These are phyloP conservation scores for Drosophila guanche DNA, from an alignment of 1,140 invertebrate species.

Conservation along the genomic window DNA sequence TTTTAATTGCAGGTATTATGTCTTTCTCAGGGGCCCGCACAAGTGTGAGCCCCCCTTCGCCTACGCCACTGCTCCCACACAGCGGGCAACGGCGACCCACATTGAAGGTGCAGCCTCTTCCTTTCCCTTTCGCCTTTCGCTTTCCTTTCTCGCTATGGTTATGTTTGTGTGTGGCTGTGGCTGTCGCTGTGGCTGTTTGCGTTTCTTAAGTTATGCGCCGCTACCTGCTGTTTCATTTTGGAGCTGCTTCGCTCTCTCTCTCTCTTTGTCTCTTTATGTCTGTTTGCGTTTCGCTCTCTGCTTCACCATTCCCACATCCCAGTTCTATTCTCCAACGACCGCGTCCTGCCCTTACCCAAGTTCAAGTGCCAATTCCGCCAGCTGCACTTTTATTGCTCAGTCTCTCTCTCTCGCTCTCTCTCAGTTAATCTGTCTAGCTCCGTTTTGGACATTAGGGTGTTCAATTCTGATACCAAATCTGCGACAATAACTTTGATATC, in stretches of 20 bases:
- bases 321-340: background rate
- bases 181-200: slow-evolving; percentile 2
- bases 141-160: slow-evolving; percentile 4
- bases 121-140: slow-evolving; percentile 12
- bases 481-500: slow-evolving; percentile 83
- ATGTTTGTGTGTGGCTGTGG: slow-evolving; percentile 15
- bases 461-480: slow-evolving; percentile 83
- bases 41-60: slow-evolving; percentile 53
- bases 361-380: slow-evolving; percentile 60
- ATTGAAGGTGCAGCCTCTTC: slow-evolving; percentile 22
- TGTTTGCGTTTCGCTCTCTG: background rate
- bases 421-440: background rate
- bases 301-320: too few species aligned
- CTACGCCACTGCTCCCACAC: slow-evolving; percentile 8
- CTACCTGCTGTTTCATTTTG: slow-evolving; percentile 54
- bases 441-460: slow-evolving; percentile 57
- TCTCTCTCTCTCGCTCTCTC: background rate
- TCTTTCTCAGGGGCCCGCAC: slow-evolving; percentile 60
- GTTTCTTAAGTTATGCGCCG: slow-evolving; percentile 60
- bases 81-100: slow-evolving; percentile 33
- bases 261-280: background rate
- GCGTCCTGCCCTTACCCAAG: slow-evolving; percentile 49
- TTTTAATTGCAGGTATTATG: slow-evolving; percentile 82
- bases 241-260: slow-evolving; percentile 6
- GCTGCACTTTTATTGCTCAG: slow-evolving; percentile 20